A percentile compares a stretch with the other conserved stretches of the same genome.
Conservation (phyloP, 2,888 invertebrate genomes). For the Seira ritae region DNA sequence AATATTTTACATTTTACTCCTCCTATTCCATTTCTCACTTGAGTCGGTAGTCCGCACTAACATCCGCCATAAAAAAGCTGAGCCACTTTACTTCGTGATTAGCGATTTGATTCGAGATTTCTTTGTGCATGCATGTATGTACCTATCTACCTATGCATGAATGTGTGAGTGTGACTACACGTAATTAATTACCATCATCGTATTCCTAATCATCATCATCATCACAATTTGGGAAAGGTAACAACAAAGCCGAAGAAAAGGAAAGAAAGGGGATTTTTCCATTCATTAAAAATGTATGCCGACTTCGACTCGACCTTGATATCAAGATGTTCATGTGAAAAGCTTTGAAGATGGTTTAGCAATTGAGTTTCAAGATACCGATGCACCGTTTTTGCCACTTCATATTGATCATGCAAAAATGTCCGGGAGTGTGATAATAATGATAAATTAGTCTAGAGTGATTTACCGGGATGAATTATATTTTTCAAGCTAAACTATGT, state of each 20-base stretch:
- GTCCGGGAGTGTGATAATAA: conserved; percentile 37
- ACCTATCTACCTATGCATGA: no score
- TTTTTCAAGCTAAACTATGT: conserved; percentile 24
- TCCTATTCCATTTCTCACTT: conserved; percentile 31
- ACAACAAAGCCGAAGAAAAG: conserved; percentile 24
- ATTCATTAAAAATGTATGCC: conserved; percentile 39
- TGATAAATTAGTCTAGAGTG: background rate
- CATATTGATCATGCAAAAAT: background rate
- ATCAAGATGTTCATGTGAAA: no score
- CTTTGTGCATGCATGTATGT: no score
- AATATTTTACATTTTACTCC: conserved; percentile 22
- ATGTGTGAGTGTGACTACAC: conserved; percentile 53
- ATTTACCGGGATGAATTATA: no score
- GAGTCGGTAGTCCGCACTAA: no score
- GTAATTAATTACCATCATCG: conserved; percentile 52
- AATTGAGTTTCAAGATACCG: no score
- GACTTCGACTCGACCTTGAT: conserved; percentile 14
- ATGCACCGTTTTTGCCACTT: background rate
- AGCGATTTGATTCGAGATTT: no score
- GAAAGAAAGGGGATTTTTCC: conserved; percentile 26
- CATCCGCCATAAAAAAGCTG: background rate
- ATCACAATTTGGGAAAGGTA: no score
- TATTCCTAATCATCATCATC: no score
- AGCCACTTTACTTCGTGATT: conserved; percentile 33
- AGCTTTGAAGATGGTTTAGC: no score